Conservation (phyloP, 2,113 vertebrate species). For the Pollimyrus isidori region DNA sequence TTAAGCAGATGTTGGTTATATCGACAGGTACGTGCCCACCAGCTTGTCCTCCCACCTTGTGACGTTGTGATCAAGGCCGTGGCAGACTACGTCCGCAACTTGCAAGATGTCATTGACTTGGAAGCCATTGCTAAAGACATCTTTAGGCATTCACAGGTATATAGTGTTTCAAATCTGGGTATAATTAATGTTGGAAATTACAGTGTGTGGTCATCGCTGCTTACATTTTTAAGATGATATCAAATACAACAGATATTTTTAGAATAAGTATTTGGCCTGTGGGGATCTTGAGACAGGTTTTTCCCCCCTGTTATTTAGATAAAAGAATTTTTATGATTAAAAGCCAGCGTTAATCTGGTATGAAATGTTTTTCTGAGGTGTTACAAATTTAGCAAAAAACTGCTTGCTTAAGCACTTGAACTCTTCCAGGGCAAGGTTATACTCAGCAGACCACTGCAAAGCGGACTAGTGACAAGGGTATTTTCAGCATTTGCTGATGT, state of each 20-base stretch:
- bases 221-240: background rate
- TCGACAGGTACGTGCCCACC: constrained; percentile 84
- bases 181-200: background rate
- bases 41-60: constrained; percentile 87
- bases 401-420: background rate
- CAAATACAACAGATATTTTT: background rate
- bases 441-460: background rate
- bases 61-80: constrained; percentile 93
- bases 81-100: constrained; percentile 83
- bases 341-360: background rate
- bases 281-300: background rate
- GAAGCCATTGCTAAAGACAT: constrained; percentile 87
- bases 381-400: background rate
- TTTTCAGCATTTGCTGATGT: background rate
- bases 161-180: background rate
- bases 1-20: constrained; percentile 9
- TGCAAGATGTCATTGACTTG: constrained; percentile 79
- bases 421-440: background rate
- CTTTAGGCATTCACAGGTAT: constrained; percentile 89
- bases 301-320: background rate
- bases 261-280: background rate
- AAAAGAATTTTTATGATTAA: background rate
- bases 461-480: background rate
- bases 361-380: background rate
- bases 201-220: background rate